A percentile compares a stretch with the other conserved stretches of the same genome.
phyloP scores from a whole-genome alignment of 2,888 invertebrate genomes.

The Hyposoter dolosus region DNA sequence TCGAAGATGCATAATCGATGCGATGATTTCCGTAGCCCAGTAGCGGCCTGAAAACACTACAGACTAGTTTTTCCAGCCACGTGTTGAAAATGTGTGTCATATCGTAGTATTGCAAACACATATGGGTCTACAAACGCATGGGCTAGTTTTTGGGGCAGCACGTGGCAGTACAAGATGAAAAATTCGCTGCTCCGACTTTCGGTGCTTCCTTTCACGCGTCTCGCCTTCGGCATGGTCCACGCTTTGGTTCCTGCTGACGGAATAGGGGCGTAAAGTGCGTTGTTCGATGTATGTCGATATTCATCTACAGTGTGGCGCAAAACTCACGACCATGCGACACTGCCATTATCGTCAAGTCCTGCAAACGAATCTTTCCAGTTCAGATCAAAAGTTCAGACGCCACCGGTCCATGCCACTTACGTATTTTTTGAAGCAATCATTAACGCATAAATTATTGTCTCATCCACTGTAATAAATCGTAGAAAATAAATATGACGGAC shows the following conservation, averaged over 20 bases:
- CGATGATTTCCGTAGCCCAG: constrained; percentile 42
- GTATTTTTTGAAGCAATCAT: background rate
- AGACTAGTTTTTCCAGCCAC: constrained; percentile 51
- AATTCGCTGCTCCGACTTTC: constrained; percentile 32
- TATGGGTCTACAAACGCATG: constrained; percentile 30
- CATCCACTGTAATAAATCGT: background rate
- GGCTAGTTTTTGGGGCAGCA: constrained; percentile 50
- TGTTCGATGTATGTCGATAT: background rate
- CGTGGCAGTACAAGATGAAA: constrained; percentile 58
- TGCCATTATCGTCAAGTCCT: background rate
- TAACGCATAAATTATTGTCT: background rate
- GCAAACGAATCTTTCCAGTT: background rate
- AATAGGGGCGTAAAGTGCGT: background rate
- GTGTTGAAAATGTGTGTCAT: constrained; percentile 58
- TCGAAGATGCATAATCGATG: constrained; percentile 35
- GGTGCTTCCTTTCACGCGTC: constrained; percentile 51
- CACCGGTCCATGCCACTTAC: background rate
- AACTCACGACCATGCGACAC: background rate
- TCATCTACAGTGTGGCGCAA: background rate
- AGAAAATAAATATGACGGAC: background rate
- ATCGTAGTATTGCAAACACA: constrained; percentile 12
- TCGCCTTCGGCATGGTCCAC: background rate
- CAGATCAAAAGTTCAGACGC: background rate
- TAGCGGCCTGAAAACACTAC: constrained; percentile 19
- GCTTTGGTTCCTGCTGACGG: background rate